Conservation (phyloP, 2,888 invertebrate genomes). For the Phaedon cochleariae region DNA sequence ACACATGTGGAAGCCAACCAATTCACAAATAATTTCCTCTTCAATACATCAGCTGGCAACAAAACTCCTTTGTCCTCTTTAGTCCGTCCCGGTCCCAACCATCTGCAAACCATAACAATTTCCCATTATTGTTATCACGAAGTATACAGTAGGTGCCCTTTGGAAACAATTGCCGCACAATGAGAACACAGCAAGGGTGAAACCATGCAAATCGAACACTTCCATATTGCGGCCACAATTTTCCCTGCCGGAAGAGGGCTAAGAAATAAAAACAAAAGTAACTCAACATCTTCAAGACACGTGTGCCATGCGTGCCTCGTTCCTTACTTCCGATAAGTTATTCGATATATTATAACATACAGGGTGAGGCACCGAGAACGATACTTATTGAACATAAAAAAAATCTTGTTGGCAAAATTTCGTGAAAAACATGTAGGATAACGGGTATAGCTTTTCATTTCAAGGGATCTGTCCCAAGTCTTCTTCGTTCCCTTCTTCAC, state of each 20-base stretch:
- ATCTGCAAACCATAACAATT: constrained; percentile 23
- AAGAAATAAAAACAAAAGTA: constrained; percentile 22
- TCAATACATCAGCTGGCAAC: neutral
- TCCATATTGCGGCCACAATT: constrained; percentile 27
- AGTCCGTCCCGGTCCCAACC: neutral
- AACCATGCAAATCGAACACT: constrained; percentile 41
- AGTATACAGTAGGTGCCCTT: neutral
- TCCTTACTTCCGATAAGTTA: neutral
- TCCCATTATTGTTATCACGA: constrained; percentile 13
- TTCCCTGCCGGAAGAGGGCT: constrained; percentile 28
- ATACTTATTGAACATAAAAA: too few species aligned
- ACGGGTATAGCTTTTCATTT: too few species aligned
- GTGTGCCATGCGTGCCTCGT: constrained; percentile 18
- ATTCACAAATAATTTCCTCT: neutral
- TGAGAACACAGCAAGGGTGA: constrained; percentile 33
- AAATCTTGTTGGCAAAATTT: too few species aligned
- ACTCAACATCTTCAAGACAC: constrained; percentile 32
- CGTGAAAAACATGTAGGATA: too few species aligned
- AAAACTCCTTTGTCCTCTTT: neutral
- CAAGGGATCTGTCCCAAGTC: too few species aligned
- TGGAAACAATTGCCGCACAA: constrained; percentile 28
- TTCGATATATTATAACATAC: too few species aligned
- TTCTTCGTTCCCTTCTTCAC: too few species aligned
- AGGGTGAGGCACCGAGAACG: too few species aligned
- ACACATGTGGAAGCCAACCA: too few species aligned